These are phyloP conservation scores for Platanista minor DNA, from an alignment of 2,113 vertebrate genomes.

Conservation along the genomic window DNA sequence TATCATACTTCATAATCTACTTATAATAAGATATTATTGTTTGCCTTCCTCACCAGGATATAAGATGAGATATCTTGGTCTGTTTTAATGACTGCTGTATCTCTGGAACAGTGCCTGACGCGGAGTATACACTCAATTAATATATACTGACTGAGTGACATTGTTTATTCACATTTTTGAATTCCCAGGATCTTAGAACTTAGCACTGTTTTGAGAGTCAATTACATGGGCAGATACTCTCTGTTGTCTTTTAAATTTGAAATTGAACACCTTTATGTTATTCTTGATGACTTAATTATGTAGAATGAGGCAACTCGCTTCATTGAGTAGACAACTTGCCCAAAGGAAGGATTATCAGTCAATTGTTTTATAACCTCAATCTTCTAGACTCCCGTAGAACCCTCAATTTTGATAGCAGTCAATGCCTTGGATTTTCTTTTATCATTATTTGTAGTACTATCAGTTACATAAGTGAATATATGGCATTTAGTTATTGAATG, in stretches of 20 bases:
- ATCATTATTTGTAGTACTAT: neutral
- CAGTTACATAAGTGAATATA: neutral
- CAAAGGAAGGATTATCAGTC: neutral
- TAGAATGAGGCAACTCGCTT: neutral
- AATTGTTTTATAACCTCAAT: neutral
- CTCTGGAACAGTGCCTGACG: neutral
- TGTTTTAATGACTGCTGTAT: neutral
- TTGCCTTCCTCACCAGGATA: neutral
- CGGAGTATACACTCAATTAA: neutral
- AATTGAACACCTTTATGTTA: neutral
- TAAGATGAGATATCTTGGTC: neutral
- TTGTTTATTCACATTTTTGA: neutral
- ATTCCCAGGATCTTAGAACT: neutral
- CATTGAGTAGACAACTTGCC: neutral
- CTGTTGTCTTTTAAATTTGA: neutral
- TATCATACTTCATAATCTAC: neutral
- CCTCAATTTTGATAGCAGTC: neutral
- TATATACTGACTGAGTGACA: neutral
- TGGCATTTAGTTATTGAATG: neutral
- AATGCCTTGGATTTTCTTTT: neutral
- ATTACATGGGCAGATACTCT: neutral
- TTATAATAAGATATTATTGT: neutral
- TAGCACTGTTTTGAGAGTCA: neutral
- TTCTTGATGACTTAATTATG: neutral
- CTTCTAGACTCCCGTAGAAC: neutral